These are phyloP conservation scores for Spea bombifrons DNA, from an alignment of 2,113 vertebrate species.

Conservation along the genomic window DNA sequence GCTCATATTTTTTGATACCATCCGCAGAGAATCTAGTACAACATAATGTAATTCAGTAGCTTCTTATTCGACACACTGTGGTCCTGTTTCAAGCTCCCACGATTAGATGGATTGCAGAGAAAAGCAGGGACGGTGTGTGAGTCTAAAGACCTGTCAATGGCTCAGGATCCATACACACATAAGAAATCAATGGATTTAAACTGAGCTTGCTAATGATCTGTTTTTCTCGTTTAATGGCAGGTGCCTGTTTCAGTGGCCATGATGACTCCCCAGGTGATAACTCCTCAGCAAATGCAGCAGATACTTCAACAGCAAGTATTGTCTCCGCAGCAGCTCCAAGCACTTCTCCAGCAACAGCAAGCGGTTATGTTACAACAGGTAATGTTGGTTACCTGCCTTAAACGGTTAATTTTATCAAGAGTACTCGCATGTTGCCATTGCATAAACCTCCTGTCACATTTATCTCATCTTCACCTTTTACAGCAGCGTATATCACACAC, in stretches of 20 bases:
- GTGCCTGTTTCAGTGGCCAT: slow-evolving; percentile 99
- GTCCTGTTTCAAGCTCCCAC: background rate
- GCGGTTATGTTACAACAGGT: slow-evolving; percentile 99
- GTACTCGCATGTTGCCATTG: slow-evolving; percentile 40
- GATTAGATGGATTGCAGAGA: background rate
- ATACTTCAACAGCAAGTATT: slow-evolving; percentile 98
- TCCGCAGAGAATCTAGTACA: background rate
- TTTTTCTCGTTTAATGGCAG: slow-evolving; percentile 63
- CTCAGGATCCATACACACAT: slow-evolving; percentile 39
- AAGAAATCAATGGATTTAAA: slow-evolving; percentile 31
- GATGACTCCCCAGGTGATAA: slow-evolving; percentile 99
- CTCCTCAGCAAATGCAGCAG: slow-evolving; percentile 98
- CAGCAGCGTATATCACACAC: slow-evolving; percentile 45
- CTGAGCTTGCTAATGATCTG: slow-evolving; percentile 22
- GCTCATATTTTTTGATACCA: background rate
- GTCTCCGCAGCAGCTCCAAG: slow-evolving; percentile 96
- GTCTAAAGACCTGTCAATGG: slow-evolving; percentile 48
- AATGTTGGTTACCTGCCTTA: slow-evolving; percentile 74
- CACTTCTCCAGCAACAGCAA: slow-evolving; percentile 96
- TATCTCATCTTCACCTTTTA: slow-evolving; percentile 48
- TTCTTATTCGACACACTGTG: background rate
- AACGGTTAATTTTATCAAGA: slow-evolving; percentile 54
- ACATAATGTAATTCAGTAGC: background rate
- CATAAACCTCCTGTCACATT: slow-evolving; percentile 45
- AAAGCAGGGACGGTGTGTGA: background rate